Evolutionary conservation across 2,888 invertebrate genomes (phyloP), one percentile per base, ranked within the genome.

Genomic region (Ophion slaviceki): DNA sequence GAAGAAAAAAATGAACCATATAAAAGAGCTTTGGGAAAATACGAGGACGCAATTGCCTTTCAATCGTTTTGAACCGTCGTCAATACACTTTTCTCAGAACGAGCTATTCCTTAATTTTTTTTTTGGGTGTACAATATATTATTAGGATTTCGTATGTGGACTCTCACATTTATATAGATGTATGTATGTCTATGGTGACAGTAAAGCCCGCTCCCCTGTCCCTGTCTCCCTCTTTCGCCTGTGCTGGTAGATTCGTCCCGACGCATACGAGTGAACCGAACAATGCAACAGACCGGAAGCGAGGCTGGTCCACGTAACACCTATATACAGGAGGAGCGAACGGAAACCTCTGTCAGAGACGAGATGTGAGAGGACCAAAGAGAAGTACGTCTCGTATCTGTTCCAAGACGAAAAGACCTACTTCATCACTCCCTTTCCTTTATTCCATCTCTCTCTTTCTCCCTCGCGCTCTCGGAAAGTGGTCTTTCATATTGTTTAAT

Each of bases 231-330:
- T 66, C 45, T 45, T 45, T 1, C 47, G 28, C n/a, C 20, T 77
- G 71, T 47, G 66, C 24, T 57, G 57, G 76, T 28, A 59, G 62
- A 68, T 71, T 85, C 72, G 80, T 72, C 67, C 72, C 57, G 76
- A 85, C 83, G 86, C 85, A 72, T 53, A 36, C 62, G 87, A 90
- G 79, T 87, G 85, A 85, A 87, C 85, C 87, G 89, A 88, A 91
- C 88, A 91, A 91, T 89, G 77, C 85, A 77, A 64, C 83, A 88
- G 86, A 85, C 87, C 89, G 90, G 89, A 90, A 91, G 88, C 88
- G 6, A 72, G 90, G 84, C 88, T 88, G 88, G 81, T 82, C 80
- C 85, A 85, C 80, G 82, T 82, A 80, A 66, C 79, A 82, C 80
- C 40, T 72, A 80, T 45, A 59, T 45, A 32, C 76, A 57, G 28